Evolutionary conservation across 2,888 invertebrate genomes (phyloP).

Genomic region (Amiota minor): DNA sequence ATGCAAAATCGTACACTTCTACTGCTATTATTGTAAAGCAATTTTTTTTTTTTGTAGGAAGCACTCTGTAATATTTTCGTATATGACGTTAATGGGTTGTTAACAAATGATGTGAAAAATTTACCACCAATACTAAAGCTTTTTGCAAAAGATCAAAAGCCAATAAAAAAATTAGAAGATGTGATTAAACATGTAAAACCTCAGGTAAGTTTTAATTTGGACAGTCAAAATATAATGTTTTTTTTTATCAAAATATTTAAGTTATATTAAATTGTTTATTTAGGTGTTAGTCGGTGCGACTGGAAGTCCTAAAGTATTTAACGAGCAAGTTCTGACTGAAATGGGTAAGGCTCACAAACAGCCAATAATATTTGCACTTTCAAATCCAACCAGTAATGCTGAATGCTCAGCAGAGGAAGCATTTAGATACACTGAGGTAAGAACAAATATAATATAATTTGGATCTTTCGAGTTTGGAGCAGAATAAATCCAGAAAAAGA

Average conservation of each 20-base stretch:
- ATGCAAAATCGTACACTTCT: neutral
- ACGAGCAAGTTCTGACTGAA: constrained; percentile 42
- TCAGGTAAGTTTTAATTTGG: constrained; percentile 31
- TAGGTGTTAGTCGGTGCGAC: constrained; percentile 49
- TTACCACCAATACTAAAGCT: neutral
- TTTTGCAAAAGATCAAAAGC: constrained; percentile 43
- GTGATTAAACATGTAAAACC: constrained; percentile 50
- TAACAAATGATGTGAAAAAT: constrained; percentile 31
- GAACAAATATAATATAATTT: no score
- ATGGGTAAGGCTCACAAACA: constrained; percentile 46
- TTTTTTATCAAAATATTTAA: neutral
- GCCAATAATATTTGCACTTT: constrained; percentile 54
- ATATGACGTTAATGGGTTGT: constrained; percentile 40
- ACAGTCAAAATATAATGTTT: no score
- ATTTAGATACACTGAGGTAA: constrained; percentile 50
- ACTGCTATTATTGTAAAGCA: neutral
- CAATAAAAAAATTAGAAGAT: constrained; percentile 6
- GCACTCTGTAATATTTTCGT: constrained; percentile 46
- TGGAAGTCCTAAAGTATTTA: constrained; percentile 46
- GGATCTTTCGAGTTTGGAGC: no score
- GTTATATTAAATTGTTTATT: neutral
- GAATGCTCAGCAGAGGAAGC: constrained; percentile 59
- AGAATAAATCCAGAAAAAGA: no score
- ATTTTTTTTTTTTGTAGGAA: neutral
- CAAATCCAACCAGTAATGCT: constrained; percentile 55